Evolutionary conservation across 2,113 vertebrate genomes (phyloP).

Genomic region (Tympanuchus pallidicinctus): DNA sequence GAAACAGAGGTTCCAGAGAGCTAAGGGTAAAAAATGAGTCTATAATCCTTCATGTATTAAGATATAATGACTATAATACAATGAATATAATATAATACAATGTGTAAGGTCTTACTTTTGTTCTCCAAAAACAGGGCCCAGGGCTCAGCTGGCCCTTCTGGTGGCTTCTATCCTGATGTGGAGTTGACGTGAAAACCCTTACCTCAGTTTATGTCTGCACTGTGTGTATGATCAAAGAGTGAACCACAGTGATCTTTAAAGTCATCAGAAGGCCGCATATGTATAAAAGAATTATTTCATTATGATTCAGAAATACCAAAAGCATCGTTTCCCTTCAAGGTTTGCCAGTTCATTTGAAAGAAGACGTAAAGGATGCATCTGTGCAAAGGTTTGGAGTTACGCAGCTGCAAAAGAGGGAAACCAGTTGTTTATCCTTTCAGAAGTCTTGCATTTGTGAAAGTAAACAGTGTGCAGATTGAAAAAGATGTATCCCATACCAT

Average conservation of each 20-base stretch:
- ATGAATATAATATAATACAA: neutral
- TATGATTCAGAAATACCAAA: slow-evolving; percentile 2
- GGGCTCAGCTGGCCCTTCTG: slow-evolving; percentile 5
- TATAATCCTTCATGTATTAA: neutral
- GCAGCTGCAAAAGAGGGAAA: slow-evolving; percentile 21
- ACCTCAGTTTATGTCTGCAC: slow-evolving; percentile 24
- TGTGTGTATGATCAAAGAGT: slow-evolving; percentile 26
- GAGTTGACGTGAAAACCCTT: neutral
- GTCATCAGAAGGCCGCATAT: neutral
- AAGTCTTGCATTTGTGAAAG: neutral
- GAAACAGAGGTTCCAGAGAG: neutral
- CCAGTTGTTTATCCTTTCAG: slow-evolving; percentile 25
- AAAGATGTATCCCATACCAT: neutral
- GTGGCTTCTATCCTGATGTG: neutral
- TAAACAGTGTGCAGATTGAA: slow-evolving; percentile 6
- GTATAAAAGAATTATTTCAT: slow-evolving; percentile 15
- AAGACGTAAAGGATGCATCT: slow-evolving; percentile 25
- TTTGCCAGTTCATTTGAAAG: slow-evolving; percentile 34
- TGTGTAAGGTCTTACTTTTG: neutral
- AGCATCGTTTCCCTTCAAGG: slow-evolving; percentile 30
- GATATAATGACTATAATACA: neutral
- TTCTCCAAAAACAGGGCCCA: neutral
- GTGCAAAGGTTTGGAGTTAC: neutral
- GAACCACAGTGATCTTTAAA: neutral
- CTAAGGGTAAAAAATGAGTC: neutral